Evolutionary conservation across 2,888 invertebrate species (phyloP).

Genomic region (Plemyria rubiginata): DNA sequence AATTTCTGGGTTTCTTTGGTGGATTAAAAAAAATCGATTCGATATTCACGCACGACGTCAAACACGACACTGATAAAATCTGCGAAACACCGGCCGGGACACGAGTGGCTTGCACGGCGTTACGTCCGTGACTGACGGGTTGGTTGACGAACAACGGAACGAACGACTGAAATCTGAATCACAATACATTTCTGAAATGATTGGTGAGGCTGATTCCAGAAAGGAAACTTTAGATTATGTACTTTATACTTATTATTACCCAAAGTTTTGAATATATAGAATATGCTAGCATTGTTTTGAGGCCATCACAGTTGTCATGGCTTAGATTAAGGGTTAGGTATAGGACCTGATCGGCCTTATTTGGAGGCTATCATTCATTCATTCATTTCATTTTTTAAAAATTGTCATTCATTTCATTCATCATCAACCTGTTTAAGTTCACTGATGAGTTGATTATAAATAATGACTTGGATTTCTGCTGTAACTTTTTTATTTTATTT

Average conservation of each 20-base stretch:
- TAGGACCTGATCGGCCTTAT: no score
- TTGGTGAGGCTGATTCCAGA: background rate
- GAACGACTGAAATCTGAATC: background rate
- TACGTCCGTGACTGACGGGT: constrained; percentile 16
- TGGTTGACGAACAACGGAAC: no score
- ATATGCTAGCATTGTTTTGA: background rate
- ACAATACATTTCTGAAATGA: background rate
- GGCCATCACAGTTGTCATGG: no score
- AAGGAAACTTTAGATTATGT: background rate
- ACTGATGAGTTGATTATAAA: no score
- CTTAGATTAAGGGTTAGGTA: no score
- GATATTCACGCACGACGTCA: constrained; percentile 2
- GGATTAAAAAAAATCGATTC: background rate
- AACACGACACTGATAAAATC: constrained; percentile 11
- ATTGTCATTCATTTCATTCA: no score
- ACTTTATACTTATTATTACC: background rate
- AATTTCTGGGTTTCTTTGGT: background rate
- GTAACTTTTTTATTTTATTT: no score
- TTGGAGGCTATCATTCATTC: no score
- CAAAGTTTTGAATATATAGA: background rate
- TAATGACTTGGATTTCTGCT: no score
- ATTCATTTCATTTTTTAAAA: no score
- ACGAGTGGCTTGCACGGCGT: constrained; percentile 7
- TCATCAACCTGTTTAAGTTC: no score
- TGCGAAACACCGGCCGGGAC: constrained; percentile 3